Evolutionary conservation across 2,888 invertebrate species (phyloP).

Genomic region (Crematogaster levior): DNA sequence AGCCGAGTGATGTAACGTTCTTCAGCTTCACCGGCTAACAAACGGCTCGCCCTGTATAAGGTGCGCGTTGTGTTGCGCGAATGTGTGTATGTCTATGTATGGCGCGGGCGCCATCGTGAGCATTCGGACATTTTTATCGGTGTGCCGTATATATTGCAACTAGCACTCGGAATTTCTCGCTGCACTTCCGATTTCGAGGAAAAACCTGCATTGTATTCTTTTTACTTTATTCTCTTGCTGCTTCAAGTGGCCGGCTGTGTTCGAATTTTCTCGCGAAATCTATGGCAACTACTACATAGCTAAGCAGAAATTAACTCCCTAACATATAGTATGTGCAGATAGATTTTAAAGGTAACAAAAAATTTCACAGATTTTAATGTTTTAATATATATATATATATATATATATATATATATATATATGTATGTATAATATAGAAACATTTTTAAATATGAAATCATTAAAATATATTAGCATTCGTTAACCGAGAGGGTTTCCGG

Average conservation of each 20-base stretch:
- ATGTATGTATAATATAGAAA: too few species aligned
- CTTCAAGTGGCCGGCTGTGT: constrained; percentile 1
- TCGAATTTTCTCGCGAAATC: constrained; percentile 33
- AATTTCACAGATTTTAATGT: background rate
- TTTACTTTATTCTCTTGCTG: constrained; percentile 24
- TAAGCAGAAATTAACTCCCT: background rate
- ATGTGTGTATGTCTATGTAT: background rate
- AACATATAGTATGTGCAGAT: background rate
- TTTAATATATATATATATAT: too few species aligned
- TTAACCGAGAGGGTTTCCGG: too few species aligned
- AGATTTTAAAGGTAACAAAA: background rate
- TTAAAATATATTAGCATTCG: too few species aligned
- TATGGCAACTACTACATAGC: background rate
- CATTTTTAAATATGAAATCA: too few species aligned
- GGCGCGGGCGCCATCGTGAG: constrained; percentile 23
- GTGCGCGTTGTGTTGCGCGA: background rate
- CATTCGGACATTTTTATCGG: constrained; percentile 45
- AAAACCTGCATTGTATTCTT: constrained; percentile 25
- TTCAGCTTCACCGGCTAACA: constrained; percentile 40
- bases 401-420: too few species aligned
- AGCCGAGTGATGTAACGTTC: constrained; percentile 49
- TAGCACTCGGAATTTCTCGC: constrained; percentile 38
- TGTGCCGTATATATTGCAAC: constrained; percentile 37
- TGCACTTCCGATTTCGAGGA: constrained; percentile 41
- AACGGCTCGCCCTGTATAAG: constrained; percentile 23